Percentiles rank a stretch among this genome's conserved stretches.
These are phyloP conservation scores for Myotis lucifugus DNA, from an alignment of 2,113 vertebrate genomes.

Conservation along the genomic window DNA sequence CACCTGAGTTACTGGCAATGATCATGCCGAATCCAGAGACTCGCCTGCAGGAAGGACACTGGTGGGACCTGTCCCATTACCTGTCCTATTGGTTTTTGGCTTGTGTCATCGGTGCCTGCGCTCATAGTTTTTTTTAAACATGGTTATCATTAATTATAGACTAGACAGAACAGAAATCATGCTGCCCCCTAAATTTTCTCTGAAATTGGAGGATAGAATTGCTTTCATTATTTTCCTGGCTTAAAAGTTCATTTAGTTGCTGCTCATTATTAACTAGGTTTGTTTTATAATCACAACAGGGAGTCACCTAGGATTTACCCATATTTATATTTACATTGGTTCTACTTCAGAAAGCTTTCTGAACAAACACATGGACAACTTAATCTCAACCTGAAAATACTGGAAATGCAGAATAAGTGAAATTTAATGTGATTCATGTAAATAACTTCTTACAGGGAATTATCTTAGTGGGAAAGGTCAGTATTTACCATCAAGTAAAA, in stretches of 20 bases:
- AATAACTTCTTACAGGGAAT: not conserved
- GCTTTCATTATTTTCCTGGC: not conserved
- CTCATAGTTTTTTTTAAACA: not conserved
- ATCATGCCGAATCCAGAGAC: not conserved
- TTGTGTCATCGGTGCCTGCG: not conserved
- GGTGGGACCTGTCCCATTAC: not conserved
- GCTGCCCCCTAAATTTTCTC: not conserved
- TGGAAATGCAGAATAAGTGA: not conserved
- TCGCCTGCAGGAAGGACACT: not conserved
- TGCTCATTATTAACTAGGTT: not conserved
- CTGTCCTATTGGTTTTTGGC: not conserved
- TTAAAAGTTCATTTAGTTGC: not conserved
- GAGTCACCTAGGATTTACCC: not conserved
- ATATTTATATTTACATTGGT: not conserved
- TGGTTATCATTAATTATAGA: not conserved
- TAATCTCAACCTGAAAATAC: not conserved
- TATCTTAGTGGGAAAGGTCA: constrained; percentile 33
- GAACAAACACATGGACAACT: not conserved
- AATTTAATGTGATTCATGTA: not conserved
- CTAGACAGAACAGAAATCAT: not conserved
- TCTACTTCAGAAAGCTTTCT: not conserved
- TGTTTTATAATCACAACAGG: not conserved
- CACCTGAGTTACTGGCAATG: not conserved
- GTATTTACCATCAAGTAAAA: constrained; percentile 39
- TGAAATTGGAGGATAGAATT: not conserved